Evolutionary conservation across 2,888 invertebrate species (phyloP), one percentile per base, ranked within the genome.

Genomic region (Ophion ellenae): DNA sequence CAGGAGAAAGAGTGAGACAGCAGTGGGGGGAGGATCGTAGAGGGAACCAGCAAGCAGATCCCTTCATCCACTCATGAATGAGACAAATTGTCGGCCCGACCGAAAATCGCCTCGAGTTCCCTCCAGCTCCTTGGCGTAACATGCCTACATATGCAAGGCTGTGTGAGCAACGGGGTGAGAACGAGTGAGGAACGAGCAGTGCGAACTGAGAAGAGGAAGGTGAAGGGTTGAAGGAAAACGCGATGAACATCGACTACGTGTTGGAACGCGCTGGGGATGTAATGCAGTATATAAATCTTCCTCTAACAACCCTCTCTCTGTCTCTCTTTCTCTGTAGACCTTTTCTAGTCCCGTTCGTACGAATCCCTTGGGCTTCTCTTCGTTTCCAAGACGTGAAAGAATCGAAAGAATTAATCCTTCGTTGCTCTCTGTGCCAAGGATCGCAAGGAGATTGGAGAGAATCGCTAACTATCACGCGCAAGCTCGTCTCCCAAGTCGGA

Each of bases 11-110:
- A 53, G 67, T 24, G 66, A 40, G 66, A 67, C 17, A 24, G 40
- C 53, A 53, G 17, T 14, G 9, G 61, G 20, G 74, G 45, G 20
- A 32, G 45, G 71, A 53, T 63, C 45, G 36, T 17, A 63, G 45
- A 40, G 67, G 28, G 61, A 59, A 57, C 59, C 14, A 57, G 78
- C 45, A 59, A 28, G 53, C 47, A 73, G 63, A 80, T 84, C 73
- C 81, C 86, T 86, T 86, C 83, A 81, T 83, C 77, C 83, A 83
- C 83, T 86, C 86, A 78, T 81, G 86, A 83, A 86, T 81, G 86
- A 86, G 86, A 86, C 86, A 86, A 86, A 86, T 86, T 86, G 86
- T 81, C 69, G 81, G 83, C 81, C 69, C 40, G 73, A n/a, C 53
- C 69, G 61, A 61, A 79, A 75, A 66, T 81, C 59, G 63, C 28